Percentiles rank a stretch among this genome's conserved stretches.
Evolutionary conservation across 2,113 vertebrate species (phyloP).

Genomic region (cat (Felis catus)): DNA sequence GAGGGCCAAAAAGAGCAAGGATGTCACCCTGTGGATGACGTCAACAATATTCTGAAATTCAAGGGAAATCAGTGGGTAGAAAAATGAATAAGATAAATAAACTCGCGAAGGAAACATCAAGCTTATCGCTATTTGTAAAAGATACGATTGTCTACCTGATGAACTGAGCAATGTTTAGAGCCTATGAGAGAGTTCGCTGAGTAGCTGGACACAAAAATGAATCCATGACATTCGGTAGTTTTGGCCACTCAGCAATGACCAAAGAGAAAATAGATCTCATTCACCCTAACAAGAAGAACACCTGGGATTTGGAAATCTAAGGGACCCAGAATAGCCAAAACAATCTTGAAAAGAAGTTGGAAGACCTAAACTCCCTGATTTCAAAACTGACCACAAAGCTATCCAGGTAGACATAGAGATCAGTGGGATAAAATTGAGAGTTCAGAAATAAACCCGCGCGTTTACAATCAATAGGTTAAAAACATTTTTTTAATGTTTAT

Average conservation of each 20-base stretch:
- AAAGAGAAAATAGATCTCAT: constrained; percentile 7
- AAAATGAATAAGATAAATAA: not conserved
- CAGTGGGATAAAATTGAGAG: not conserved
- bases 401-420: not conserved
- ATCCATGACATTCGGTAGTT: not conserved
- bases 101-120: not conserved
- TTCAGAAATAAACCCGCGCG: not conserved
- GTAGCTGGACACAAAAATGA: not conserved
- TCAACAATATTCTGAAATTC: constrained; percentile 26
- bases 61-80: not conserved
- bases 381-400: not conserved
- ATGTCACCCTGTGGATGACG: not conserved
- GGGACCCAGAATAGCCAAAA: constrained; percentile 14
- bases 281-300: not conserved
- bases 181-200: not conserved
- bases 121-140: not conserved
- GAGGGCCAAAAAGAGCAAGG: not conserved
- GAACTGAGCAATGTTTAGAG: not conserved
- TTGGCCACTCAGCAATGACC: not conserved
- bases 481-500: too few relatives aligned
- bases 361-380: not conserved
- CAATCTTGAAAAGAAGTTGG: not conserved
- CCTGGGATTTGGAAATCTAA: not conserved
- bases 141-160: not conserved
- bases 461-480: not conserved